Conservation (phyloP, 2,113 vertebrate species). For the Leptodactylus fuscus region DNA sequence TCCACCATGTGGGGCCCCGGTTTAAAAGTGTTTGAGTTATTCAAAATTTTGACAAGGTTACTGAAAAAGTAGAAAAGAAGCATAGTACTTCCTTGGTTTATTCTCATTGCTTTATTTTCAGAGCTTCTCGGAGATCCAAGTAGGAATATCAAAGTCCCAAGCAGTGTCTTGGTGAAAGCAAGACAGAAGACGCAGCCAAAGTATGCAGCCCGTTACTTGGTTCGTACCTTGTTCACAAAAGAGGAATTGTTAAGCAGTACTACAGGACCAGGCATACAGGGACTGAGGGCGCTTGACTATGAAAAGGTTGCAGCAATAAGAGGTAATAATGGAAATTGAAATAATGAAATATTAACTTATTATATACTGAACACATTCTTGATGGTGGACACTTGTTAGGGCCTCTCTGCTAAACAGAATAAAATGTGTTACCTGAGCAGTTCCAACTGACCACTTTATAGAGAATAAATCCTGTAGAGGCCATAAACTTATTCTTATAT, state of each 20-base stretch:
- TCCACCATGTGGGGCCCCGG: too few species aligned
- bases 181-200: constrained; percentile 71
- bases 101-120: constrained; percentile 43
- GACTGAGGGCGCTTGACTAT: constrained; percentile 70
- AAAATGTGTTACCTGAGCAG: too few species aligned
- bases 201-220: constrained; percentile 73
- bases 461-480: too few species aligned
- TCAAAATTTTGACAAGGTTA: too few species aligned
- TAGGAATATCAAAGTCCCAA: constrained; percentile 73
- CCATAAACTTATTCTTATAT: too few species aligned
- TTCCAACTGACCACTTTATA: too few species aligned
- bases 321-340: constrained; percentile 69
- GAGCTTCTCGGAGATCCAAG: constrained; percentile 76
- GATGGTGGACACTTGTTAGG: too few species aligned
- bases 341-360: neutral
- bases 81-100: too few species aligned
- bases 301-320: constrained; percentile 79
- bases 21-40: too few species aligned
- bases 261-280: constrained; percentile 59
- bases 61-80: too few species aligned
- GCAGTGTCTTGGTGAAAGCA: constrained; percentile 70
- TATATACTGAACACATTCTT: too few species aligned
- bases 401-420: too few species aligned
- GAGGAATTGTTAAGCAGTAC: constrained; percentile 68
- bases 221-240: constrained; percentile 73